Evolutionary conservation across 2,797 vertebrate species (phyloP).

Genomic region (Smutsia temminckii): DNA sequence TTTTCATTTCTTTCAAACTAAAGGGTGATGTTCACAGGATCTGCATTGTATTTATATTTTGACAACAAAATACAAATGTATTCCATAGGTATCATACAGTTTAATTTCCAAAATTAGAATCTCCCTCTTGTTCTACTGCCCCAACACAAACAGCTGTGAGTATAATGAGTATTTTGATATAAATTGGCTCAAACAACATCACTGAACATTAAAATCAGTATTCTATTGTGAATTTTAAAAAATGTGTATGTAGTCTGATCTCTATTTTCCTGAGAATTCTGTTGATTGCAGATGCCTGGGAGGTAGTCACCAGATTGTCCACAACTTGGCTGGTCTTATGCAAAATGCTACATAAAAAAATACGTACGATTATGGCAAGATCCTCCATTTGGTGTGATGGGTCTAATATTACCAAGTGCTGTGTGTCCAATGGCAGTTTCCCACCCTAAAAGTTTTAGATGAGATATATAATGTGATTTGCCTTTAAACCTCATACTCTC

Average conservation of each 20-base stretch:
- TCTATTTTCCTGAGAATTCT: not conserved
- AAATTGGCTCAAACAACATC: not conserved
- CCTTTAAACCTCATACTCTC: not conserved
- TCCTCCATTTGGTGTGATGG: not conserved
- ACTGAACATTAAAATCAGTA: slow-evolving; percentile 22
- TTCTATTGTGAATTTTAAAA: not conserved
- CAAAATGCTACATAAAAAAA: not conserved
- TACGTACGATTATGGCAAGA: not conserved
- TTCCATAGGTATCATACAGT: slow-evolving; percentile 12
- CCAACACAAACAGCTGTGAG: not conserved
- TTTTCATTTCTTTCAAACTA: not conserved
- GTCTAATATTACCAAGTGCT: not conserved
- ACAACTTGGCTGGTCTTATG: not conserved
- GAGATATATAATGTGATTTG: not conserved
- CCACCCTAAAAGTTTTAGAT: not conserved
- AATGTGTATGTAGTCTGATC: not conserved
- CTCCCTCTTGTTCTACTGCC: not conserved
- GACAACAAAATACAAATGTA: not conserved
- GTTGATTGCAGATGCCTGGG: not conserved
- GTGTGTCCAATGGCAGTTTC: not conserved
- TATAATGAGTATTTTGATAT: slow-evolving; percentile 44
- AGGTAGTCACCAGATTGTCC: not conserved
- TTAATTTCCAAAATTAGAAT: slow-evolving; percentile 46
- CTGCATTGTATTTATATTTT: slow-evolving; percentile 39
- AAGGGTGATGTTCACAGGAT: not conserved